Evolutionary conservation across 2,888 invertebrate genomes (phyloP).

Genomic region (Papilio gigon): DNA sequence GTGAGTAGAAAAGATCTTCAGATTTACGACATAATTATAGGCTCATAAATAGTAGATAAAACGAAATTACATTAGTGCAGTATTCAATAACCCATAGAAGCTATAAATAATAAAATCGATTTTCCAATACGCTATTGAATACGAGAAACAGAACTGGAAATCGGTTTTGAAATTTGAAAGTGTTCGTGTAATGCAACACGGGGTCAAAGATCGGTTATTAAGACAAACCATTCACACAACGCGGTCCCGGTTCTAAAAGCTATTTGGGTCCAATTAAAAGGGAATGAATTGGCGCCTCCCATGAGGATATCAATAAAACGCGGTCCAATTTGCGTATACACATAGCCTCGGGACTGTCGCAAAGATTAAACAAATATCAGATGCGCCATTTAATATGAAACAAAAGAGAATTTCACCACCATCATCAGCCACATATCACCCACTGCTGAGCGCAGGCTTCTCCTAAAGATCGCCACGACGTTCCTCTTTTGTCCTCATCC

Average conservation of each 20-base stretch:
- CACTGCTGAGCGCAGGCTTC: too few species aligned
- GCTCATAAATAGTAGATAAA: slow-evolving; percentile 3
- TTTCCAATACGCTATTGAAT: slow-evolving; percentile 9
- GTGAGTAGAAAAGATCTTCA: background rate
- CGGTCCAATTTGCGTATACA: slow-evolving; percentile 62
- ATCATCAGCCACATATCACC: too few species aligned
- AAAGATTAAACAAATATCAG: slow-evolving; percentile 49
- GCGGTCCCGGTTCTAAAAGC: slow-evolving; percentile 41
- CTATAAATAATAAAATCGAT: slow-evolving; percentile 26
- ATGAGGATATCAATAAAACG: slow-evolving; percentile 69
- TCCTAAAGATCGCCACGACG: too few species aligned
- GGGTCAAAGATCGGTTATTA: slow-evolving; percentile 36
- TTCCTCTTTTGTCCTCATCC: too few species aligned
- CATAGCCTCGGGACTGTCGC: slow-evolving; percentile 51
- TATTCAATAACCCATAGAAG: background rate
- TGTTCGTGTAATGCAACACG: slow-evolving; percentile 3
- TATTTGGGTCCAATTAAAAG: slow-evolving; percentile 64
- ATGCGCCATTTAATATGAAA: background rate
- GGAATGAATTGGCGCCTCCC: slow-evolving; percentile 68
- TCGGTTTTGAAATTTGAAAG: slow-evolving; percentile 32
- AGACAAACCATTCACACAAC: slow-evolving; percentile 38
- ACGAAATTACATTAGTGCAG: slow-evolving; percentile 8
- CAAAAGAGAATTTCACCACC: background rate
- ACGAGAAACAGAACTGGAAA: slow-evolving; percentile 15
- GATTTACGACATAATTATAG: slow-evolving; percentile 12